phyloP scores from a whole-genome alignment of 2,888 invertebrate species.

The Caenorhabditis sp. region DNA sequence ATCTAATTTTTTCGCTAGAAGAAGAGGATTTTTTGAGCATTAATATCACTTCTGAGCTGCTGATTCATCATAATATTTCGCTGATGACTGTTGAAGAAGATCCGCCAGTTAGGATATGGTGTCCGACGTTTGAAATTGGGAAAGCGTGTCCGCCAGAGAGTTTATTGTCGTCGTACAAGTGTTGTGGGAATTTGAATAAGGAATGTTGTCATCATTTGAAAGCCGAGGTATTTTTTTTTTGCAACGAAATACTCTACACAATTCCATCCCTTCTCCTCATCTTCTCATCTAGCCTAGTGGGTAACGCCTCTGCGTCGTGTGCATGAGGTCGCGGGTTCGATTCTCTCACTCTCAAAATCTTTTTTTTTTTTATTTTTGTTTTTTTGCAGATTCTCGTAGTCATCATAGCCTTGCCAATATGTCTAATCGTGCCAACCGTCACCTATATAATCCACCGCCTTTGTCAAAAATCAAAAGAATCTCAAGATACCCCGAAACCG shows the following conservation, averaged over 20 bases:
- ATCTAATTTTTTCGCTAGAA: no score
- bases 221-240: slow-evolving; percentile 30
- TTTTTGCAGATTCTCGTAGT: slow-evolving; percentile 32
- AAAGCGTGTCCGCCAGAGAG: slow-evolving; percentile 15
- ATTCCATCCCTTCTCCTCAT: no score
- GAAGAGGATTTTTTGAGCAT: no score
- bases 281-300: no score
- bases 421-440: slow-evolving; percentile 32
- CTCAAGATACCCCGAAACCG: not conserved
- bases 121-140: not conserved
- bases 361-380: no score
- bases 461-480: not conserved
- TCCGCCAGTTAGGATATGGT: not conserved
- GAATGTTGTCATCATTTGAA: slow-evolving; percentile 42
- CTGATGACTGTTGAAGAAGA: no score
- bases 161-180: slow-evolving; percentile 36
- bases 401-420: slow-evolving; percentile 40
- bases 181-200: slow-evolving; percentile 44
- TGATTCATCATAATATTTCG: no score
- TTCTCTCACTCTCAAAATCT: no score
- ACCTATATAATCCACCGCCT: slow-evolving; percentile 21
- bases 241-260: no score
- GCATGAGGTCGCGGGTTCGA: no score
- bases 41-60: no score
- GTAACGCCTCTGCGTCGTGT: no score